Percentiles rank a stretch among this genome's conserved stretches.
These are phyloP conservation scores for Narcine bancroftii DNA, from an alignment of 2,113 vertebrate genomes.

Conservation along the genomic window DNA sequence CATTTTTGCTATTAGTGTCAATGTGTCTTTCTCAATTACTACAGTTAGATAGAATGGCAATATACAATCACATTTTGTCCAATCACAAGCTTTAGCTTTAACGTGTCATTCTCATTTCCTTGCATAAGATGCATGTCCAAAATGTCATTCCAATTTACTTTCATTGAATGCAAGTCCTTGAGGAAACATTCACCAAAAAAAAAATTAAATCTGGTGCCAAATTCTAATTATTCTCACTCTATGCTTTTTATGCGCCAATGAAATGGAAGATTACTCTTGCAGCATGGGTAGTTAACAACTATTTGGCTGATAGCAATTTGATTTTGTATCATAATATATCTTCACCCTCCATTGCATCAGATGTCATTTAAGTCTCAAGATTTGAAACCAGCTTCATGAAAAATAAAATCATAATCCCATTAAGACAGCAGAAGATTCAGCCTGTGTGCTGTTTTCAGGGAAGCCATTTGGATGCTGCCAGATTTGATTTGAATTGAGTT, in stretches of 20 bases:
- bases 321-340: background rate
- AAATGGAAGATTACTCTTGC: background rate
- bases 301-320: background rate
- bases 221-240: background rate
- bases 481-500: background rate
- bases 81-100: background rate
- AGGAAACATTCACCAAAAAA: background rate
- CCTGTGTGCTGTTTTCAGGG: background rate
- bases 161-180: background rate
- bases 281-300: background rate
- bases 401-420: background rate
- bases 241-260: background rate
- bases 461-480: background rate
- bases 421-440: too few species aligned
- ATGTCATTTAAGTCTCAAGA: background rate
- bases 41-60: background rate
- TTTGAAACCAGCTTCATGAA: constrained; percentile 14
- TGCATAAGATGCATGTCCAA: background rate
- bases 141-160: constrained; percentile 20
- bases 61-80: constrained; percentile 24
- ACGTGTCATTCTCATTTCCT: background rate
- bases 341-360: background rate
- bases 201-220: background rate
- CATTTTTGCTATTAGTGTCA: background rate
- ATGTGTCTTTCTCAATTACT: constrained; percentile 21